These are phyloP conservation scores for Epizoanthus scotinus DNA, from an alignment of 92 coral and sea anemone species.

Conservation along the genomic window DNA sequence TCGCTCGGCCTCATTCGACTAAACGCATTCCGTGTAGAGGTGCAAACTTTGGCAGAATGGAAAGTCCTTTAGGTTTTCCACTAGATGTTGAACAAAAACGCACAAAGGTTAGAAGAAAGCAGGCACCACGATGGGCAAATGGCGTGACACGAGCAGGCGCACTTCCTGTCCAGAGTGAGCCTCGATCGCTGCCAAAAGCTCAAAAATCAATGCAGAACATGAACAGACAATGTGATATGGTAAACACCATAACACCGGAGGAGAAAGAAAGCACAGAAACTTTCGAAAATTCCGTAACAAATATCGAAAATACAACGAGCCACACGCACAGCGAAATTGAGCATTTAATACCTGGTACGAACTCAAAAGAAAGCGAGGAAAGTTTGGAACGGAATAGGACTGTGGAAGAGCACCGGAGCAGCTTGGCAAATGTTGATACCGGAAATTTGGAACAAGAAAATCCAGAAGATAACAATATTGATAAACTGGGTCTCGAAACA, in stretches of 20 bases:
- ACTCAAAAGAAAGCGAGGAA: not conserved
- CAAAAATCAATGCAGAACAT: not conserved
- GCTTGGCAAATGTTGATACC: too few species aligned
- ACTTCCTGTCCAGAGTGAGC: not conserved
- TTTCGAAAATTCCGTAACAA: too few species aligned
- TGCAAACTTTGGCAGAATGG: not conserved
- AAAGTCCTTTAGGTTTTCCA: constrained; percentile 1
- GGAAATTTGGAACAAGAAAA: not conserved
- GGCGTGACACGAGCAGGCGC: not conserved
- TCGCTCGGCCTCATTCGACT: not conserved
- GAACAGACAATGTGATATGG: not conserved
- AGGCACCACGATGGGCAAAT: too few species aligned
- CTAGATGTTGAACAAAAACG: constrained; percentile 9
- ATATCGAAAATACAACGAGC: too few species aligned
- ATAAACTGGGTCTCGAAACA: not conserved
- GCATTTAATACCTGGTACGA: not conserved
- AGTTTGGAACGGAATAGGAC: not conserved
- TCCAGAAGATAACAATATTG: not conserved
- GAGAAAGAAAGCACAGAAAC: too few species aligned
- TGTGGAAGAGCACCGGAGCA: not conserved
- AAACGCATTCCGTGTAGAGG: not conserved
- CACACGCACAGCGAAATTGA: not conserved
- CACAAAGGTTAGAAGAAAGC: not conserved
- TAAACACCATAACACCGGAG: too few species aligned
- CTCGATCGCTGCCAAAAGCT: not conserved